Conservation (phyloP, 1,140 invertebrate genomes). For the Chlorops oryzae region DNA sequence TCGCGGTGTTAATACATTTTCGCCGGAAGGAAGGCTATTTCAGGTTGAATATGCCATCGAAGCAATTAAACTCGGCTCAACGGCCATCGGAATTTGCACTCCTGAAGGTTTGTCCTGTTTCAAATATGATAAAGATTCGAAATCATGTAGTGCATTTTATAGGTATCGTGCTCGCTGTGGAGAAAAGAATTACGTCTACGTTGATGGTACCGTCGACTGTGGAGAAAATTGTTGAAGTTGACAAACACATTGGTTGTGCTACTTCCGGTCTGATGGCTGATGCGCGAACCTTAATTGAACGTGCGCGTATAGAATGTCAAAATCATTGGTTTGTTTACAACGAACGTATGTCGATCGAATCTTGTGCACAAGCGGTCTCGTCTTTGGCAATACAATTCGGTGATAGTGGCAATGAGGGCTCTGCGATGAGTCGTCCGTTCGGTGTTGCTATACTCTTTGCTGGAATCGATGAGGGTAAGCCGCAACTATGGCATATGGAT, state of each 20-base stretch:
- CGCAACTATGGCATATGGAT: constrained; percentile 94
- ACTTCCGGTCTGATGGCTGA: constrained; percentile 98
- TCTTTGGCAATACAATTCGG: constrained; percentile 98
- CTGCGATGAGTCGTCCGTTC: constrained; percentile 98
- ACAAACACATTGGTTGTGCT: constrained; percentile 95
- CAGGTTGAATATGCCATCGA: constrained; percentile 99
- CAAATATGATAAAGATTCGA: background rate
- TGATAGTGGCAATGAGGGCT: constrained; percentile 86
- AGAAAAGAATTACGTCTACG: constrained; percentile 94
- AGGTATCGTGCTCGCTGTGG: constrained; percentile 90
- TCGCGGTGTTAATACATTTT: constrained; percentile 98
- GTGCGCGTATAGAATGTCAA: constrained; percentile 91
- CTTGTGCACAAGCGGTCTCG: constrained; percentile 95
- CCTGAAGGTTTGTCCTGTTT: constrained; percentile 59
- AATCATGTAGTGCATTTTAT: background rate
- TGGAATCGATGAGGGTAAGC: constrained; percentile 77
- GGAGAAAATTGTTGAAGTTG: constrained; percentile 95
- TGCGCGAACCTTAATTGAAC: constrained; percentile 86
- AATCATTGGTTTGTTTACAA: constrained; percentile 98
- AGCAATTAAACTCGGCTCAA: constrained; percentile 98
- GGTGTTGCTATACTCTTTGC: constrained; percentile 93
- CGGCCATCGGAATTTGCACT: constrained; percentile 96
- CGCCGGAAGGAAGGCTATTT: constrained; percentile 97
- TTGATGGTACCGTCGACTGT: constrained; percentile 95
- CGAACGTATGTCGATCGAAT: constrained; percentile 94